These are phyloP conservation scores for Calycopis cecrops DNA, from an alignment of 1,140 invertebrate genomes.

Conservation along the genomic window DNA sequence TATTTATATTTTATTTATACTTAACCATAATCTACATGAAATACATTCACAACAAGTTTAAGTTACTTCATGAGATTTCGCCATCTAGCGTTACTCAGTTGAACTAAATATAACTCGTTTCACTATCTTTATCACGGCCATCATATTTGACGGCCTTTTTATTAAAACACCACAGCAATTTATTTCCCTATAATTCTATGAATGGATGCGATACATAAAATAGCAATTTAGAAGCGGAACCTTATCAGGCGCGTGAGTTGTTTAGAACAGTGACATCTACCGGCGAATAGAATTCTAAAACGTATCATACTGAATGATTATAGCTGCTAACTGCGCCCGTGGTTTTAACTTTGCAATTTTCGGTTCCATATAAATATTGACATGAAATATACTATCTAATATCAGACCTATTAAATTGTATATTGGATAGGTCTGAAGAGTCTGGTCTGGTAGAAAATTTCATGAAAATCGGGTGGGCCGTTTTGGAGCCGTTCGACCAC, in stretches of 20 bases:
- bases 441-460: no score
- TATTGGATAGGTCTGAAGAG: no score
- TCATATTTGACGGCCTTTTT: slow-evolving; percentile 2
- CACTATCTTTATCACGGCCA: not conserved
- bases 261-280: slow-evolving; percentile 53
- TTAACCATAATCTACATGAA: not conserved
- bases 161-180: not conserved
- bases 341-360: no score
- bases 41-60: not conserved
- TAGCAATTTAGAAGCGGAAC: slow-evolving; percentile 2
- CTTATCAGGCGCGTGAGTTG: not conserved
- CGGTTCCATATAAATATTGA: no score
- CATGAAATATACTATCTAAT: no score
- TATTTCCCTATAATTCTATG: slow-evolving; percentile 1
- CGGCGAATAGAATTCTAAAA: slow-evolving; percentile 38
- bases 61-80: not conserved
- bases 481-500: no score
- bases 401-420: no score
- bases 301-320: not conserved
- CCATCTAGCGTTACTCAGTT: not conserved
- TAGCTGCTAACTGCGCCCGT: no score
- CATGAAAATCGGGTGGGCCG: no score
- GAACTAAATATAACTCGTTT: not conserved
- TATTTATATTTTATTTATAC: not conserved
- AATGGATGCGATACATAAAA: slow-evolving; percentile 13